A percentile compares a stretch with the other conserved stretches of the same genome.
These are phyloP conservation scores for Capitella teleta DNA, from an alignment of 1,140 invertebrate species.

Conservation along the genomic window DNA sequence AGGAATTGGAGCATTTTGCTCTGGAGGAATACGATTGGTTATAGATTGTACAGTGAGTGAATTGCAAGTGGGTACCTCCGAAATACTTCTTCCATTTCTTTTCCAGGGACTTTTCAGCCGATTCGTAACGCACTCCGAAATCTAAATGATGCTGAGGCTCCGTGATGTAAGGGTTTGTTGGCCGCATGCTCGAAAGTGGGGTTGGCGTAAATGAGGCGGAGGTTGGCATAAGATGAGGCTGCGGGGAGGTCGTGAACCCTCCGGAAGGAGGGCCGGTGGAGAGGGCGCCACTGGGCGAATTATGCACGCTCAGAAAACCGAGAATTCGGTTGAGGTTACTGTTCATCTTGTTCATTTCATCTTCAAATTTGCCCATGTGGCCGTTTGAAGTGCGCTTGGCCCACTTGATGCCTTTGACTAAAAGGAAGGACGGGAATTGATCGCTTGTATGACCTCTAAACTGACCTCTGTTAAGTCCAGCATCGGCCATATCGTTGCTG, in stretches of 20 bases:
- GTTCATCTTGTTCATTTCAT: neutral
- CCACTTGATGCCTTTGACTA: neutral
- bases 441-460: slow-evolving; percentile 5
- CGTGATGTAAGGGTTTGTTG: neutral
- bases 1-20: neutral
- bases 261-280: neutral
- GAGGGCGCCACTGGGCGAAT: neutral
- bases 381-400: neutral
- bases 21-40: neutral
- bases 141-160: neutral
- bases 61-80: slow-evolving; percentile 8
- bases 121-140: slow-evolving; percentile 6
- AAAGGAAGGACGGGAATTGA: neutral
- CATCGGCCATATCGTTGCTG: too few relatives aligned
- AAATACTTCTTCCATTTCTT: slow-evolving; percentile 14
- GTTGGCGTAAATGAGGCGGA: too few relatives aligned
- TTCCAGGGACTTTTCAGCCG: slow-evolving; percentile 9
- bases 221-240: too few relatives aligned
- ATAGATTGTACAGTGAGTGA: neutral
- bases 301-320: neutral
- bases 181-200: neutral
- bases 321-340: neutral
- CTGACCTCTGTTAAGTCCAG: slow-evolving; percentile 5
- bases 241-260: neutral
- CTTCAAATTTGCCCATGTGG: neutral